Evolutionary conservation across 2,797 vertebrate genomes (phyloP), one percentile per base, ranked within the genome.

Genomic region (Molossus molossus): DNA sequence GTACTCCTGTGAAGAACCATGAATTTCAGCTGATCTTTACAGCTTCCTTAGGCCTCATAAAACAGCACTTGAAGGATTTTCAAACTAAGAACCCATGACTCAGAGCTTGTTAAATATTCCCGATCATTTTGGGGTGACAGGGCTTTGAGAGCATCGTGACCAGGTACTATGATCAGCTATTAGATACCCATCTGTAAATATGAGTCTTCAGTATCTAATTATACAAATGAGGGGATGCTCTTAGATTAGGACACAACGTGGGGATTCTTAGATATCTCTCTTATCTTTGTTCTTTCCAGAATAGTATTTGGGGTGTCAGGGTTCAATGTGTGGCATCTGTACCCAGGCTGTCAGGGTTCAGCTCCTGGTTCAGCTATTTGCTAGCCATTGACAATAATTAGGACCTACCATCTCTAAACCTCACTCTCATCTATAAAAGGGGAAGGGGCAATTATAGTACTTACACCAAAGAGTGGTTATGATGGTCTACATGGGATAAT

Each of bases 1-100:
- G 65, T 29, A 77, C 0, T 77, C 55, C 4, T 48, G 20, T 80
- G 62, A 89, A 92, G 86, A 91, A 65, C 23, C 70, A 93, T 72
- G 27, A 37, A 15, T 93, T 95, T 89, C 20, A 86, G 65, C 27
- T 77, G 50, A 93, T 87, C 69, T 89, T 95, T 87, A 57, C 21
- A 87, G n/a, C 7, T 87, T n/a, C 92, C 57, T 77, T 67, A 69
- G 53, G 60, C 21, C 93, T 90, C 86, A 60, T 72, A 75, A 95
- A 94, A 81, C 1, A 86, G 12, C 1, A 75, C 40, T 76, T n/a
- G n/a, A 85, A 81, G 18, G 6, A 84, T 50, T 64, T 95, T 69
- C 37, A 55, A 67, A 87, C 48, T 87, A 84, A 60, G 17, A 88
- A 92, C 60, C 29, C 53, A 76, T 70, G 6, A 33, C 17, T 77